These are phyloP conservation scores for Garrulus glandarius DNA, from an alignment of 2,797 vertebrate species.

Conservation along the genomic window DNA sequence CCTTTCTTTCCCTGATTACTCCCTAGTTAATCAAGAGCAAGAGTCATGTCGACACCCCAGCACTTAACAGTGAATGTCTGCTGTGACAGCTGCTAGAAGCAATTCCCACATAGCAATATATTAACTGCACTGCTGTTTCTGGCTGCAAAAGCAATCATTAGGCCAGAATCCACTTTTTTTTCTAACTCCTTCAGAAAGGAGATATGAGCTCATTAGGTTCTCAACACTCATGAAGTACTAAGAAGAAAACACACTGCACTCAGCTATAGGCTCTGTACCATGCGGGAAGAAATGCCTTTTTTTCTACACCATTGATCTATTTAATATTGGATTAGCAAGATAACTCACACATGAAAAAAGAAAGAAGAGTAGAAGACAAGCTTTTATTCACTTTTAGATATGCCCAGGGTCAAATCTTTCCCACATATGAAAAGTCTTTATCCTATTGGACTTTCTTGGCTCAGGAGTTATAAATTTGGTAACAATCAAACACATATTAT, in stretches of 20 bases:
- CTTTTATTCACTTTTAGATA: background rate
- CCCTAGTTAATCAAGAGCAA: conserved; percentile 9
- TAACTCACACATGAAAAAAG: background rate
- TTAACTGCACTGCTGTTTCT: background rate
- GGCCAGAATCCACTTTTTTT: background rate
- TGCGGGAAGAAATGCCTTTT: background rate
- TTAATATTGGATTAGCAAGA: conserved; percentile 24
- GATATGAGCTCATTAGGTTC: conserved; percentile 19
- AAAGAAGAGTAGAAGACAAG: background rate
- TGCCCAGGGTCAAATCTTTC: background rate
- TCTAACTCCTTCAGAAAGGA: background rate
- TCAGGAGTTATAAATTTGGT: background rate
- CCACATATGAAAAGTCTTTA: background rate
- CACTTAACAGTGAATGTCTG: background rate
- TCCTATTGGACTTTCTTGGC: background rate
- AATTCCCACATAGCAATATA: conserved; percentile 9
- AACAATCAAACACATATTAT: background rate
- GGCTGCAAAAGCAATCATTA: conserved; percentile 35
- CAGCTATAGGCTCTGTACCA: background rate
- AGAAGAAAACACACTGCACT: background rate
- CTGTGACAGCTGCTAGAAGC: conserved; percentile 14
- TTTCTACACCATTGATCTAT: background rate
- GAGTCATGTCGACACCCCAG: background rate
- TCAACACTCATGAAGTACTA: background rate
- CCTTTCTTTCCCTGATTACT: background rate